Evolutionary conservation across 2,113 vertebrate genomes (phyloP).

Genomic region (Pangasianodon gigas): DNA sequence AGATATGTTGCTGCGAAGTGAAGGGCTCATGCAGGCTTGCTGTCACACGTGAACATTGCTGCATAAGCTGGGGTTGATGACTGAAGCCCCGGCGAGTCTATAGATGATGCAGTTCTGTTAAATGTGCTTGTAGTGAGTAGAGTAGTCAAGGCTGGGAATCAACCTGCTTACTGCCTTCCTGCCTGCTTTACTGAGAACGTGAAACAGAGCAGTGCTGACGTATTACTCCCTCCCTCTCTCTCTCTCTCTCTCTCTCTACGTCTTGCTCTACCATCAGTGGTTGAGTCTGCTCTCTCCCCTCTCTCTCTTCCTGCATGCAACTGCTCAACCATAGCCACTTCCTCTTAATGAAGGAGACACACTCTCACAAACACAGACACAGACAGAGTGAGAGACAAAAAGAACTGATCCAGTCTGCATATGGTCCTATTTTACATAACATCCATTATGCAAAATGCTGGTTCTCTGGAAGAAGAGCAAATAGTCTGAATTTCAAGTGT

Average conservation of each 20-base stretch:
- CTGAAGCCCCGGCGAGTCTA: background rate
- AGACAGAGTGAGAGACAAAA: conserved; percentile 51
- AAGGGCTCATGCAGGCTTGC: conserved; percentile 6
- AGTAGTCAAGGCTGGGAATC: conserved; percentile 36
- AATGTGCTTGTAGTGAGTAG: conserved; percentile 1
- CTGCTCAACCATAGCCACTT: conserved; percentile 76
- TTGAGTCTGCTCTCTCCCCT: conserved; percentile 58
- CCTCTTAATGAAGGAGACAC: conserved; percentile 75
- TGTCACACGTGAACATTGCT: background rate
- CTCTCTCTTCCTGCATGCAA: conserved; percentile 75
- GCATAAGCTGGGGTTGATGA: conserved; percentile 14
- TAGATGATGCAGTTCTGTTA: background rate
- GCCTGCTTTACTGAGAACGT: conserved; percentile 32
- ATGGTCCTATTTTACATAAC: conserved; percentile 55
- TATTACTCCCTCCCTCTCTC: conserved; percentile 49
- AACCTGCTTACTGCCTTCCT: conserved; percentile 50
- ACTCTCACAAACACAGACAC: conserved; percentile 24
- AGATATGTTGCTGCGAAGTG: conserved; percentile 4
- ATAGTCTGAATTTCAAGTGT: background rate
- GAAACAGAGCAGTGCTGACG: conserved; percentile 36
- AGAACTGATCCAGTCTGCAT: conserved; percentile 34
- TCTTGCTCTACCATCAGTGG: conserved; percentile 56
- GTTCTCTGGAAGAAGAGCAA: background rate
- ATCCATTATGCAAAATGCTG: conserved; percentile 40
- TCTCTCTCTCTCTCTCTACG: conserved; percentile 50